Evolutionary conservation across 2,888 invertebrate species (phyloP).

Genomic region (Troilus luridus): DNA sequence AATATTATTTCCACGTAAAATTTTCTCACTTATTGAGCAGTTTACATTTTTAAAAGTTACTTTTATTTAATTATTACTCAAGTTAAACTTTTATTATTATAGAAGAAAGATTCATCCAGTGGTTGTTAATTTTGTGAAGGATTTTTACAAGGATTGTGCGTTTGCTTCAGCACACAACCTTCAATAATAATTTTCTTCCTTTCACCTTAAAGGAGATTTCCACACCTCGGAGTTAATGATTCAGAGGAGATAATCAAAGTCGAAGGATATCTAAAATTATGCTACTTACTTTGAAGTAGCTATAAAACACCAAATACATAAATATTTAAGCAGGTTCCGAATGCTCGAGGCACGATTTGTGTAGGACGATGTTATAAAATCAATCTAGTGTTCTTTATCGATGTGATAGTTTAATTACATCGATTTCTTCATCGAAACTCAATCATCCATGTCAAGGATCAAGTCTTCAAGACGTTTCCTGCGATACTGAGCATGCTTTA

Average conservation of each 20-base stretch:
- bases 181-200: background rate
- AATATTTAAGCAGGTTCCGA: background rate
- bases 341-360: background rate
- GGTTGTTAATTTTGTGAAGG: background rate
- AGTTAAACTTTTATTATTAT: no score
- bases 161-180: background rate
- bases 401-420: background rate
- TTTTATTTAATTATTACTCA: no score
- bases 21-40: no score
- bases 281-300: background rate
- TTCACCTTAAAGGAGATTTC: background rate
- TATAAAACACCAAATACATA: background rate
- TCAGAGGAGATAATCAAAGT: background rate
- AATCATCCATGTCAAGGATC: slow-evolving; percentile 3
- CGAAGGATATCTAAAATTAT: background rate
- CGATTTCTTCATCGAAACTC: background rate
- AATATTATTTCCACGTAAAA: no score
- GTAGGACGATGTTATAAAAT: background rate
- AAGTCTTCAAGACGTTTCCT: background rate
- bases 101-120: no score
- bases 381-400: background rate
- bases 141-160: background rate
- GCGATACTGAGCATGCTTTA: background rate
- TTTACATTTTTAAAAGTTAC: no score
- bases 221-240: background rate